A percentile compares a stretch with the other conserved stretches of the same genome.
Evolutionary conservation across 2,888 invertebrate species (phyloP).

Genomic region (Colostygia pectinataria): DNA sequence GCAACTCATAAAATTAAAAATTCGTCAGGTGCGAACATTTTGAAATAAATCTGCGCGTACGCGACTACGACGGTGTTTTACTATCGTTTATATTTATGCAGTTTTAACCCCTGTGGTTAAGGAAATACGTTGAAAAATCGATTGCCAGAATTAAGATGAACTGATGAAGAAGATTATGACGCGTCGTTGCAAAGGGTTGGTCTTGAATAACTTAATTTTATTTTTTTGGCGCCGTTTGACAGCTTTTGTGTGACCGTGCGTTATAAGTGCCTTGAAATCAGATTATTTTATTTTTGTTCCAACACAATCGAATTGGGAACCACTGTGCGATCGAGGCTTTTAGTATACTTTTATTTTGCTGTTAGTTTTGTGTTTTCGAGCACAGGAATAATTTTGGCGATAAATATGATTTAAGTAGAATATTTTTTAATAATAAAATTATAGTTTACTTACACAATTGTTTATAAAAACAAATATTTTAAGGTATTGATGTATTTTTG

Average conservation of each 20-base stretch:
- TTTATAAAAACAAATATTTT: too few relatives aligned
- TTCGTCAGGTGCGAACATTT: slow-evolving; percentile 27
- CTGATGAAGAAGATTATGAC: slow-evolving; percentile 56
- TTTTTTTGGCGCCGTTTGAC: slow-evolving; percentile 48
- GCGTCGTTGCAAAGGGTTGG: slow-evolving; percentile 48
- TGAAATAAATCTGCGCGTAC: slow-evolving; percentile 24
- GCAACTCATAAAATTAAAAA: slow-evolving; percentile 24
- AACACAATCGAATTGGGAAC: slow-evolving; percentile 24
- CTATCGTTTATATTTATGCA: not conserved
- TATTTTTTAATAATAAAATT: too few relatives aligned
- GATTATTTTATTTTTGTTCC: slow-evolving; percentile 37
- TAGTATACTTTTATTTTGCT: slow-evolving; percentile 1
- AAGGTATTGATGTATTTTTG: too few relatives aligned
- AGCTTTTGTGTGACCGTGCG: slow-evolving; percentile 44
- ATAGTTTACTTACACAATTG: too few relatives aligned
- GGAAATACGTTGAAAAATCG: slow-evolving; percentile 30
- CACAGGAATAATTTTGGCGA: not conserved
- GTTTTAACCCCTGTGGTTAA: slow-evolving; percentile 21
- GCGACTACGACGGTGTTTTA: slow-evolving; percentile 11
- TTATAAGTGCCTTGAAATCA: slow-evolving; percentile 41
- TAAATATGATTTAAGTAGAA: too few relatives aligned
- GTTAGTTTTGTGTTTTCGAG: slow-evolving; percentile 5
- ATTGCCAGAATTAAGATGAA: slow-evolving; percentile 31
- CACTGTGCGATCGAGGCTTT: slow-evolving; percentile 33
- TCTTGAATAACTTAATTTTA: slow-evolving; percentile 61